These are phyloP conservation scores for Staurois parvus DNA, from an alignment of 2,797 vertebrate species.

Conservation along the genomic window DNA sequence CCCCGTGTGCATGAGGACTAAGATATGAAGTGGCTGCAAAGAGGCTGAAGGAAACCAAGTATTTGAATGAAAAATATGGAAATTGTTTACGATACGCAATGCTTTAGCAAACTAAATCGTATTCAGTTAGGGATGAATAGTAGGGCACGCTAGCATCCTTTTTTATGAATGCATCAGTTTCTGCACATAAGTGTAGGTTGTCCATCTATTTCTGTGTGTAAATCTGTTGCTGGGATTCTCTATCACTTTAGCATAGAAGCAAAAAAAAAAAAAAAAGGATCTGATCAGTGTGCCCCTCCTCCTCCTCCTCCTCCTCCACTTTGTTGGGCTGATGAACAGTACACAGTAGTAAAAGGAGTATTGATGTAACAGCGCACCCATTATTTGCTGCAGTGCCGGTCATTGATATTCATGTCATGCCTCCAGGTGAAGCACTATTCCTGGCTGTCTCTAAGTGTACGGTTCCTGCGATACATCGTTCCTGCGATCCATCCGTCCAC, in stretches of 20 bases:
- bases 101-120: no score
- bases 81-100: no score
- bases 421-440: conserved; percentile 53
- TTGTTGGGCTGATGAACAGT: conserved; percentile 45
- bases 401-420: conserved; percentile 60
- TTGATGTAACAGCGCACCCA: conserved; percentile 46
- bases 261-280: neutral
- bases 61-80: no score
- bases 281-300: neutral
- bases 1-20: no score
- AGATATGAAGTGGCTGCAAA: no score
- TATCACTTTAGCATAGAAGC: neutral
- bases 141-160: neutral
- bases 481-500: conserved; percentile 20
- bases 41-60: no score
- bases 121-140: no score
- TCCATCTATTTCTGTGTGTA: neutral
- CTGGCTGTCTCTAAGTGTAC: conserved; percentile 25
- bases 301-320: neutral
- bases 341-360: conserved; percentile 54
- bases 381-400: conserved; percentile 58
- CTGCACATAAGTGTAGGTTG: neutral
- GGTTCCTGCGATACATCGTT: conserved; percentile 22
- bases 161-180: neutral
- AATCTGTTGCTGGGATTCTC: neutral